Evolutionary conservation across 2,113 vertebrate species (phyloP).

Genomic region (Rhinoderma darwinii): DNA sequence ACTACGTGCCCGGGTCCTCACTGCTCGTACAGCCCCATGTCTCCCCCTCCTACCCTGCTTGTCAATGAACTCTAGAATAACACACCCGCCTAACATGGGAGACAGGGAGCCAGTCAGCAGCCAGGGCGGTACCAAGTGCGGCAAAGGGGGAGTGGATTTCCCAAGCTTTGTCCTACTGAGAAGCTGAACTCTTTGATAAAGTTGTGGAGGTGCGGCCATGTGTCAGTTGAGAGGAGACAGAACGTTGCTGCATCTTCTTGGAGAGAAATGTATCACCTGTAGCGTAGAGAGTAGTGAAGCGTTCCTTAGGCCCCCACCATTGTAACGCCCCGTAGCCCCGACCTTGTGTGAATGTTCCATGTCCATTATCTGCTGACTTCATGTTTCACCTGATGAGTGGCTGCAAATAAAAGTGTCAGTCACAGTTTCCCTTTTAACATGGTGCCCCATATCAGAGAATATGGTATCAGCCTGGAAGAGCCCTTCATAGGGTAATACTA

Average conservation of each 20-base stretch:
- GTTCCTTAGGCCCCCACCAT: not conserved
- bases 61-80: slow-evolving; percentile 52
- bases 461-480: too few species aligned
- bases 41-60: slow-evolving; percentile 27
- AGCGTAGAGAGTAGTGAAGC: not conserved
- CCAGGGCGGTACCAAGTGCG: not conserved
- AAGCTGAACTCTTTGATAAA: not conserved
- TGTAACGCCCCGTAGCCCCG: not conserved
- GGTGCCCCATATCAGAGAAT: too few species aligned
- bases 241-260: not conserved
- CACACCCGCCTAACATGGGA: not conserved
- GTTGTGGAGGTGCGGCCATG: slow-evolving; percentile 4
- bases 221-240: not conserved
- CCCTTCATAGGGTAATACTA: too few species aligned
- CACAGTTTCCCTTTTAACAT: too few species aligned
- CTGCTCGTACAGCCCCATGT: not conserved
- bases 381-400: too few species aligned
- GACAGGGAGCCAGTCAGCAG: slow-evolving; percentile 29
- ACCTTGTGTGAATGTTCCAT: too few species aligned
- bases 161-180: slow-evolving; percentile 25
- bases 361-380: too few species aligned
- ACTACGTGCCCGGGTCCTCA: not conserved
- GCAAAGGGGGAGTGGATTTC: slow-evolving; percentile 22
- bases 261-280: not conserved
- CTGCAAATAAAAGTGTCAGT: too few species aligned